These are phyloP conservation scores for Odontophorus gujanensis DNA, from an alignment of 2,113 vertebrate species.

Conservation along the genomic window DNA sequence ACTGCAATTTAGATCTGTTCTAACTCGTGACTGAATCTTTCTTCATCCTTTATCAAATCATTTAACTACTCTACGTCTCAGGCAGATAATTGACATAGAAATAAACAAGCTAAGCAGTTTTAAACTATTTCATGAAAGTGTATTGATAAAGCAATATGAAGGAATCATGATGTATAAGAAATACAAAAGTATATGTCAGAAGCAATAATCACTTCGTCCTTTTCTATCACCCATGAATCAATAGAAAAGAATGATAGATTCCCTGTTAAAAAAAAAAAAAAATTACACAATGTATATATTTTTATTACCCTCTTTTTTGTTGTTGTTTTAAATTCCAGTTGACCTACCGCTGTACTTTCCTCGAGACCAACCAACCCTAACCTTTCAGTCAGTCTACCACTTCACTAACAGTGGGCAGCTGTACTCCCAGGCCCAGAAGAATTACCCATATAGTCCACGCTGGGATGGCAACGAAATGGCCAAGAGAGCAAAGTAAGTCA, in stretches of 20 bases:
- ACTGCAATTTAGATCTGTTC: constrained; percentile 20
- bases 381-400: constrained; percentile 98
- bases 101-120: not conserved
- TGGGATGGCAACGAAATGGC: constrained; percentile 99
- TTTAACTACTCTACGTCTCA: not conserved
- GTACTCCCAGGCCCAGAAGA: constrained; percentile 97
- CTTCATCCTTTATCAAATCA: not conserved
- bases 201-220: not conserved
- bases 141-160: not conserved
- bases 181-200: not conserved
- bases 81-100: not conserved
- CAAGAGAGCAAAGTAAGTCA: constrained; percentile 97
- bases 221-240: not conserved
- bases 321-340: constrained; percentile 80
- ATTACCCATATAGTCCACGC: constrained; percentile 97
- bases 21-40: constrained; percentile 21
- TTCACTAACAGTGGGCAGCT: constrained; percentile 97
- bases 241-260: not conserved
- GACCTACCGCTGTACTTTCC: constrained; percentile 97
- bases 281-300: not conserved
- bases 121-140: not conserved
- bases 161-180: not conserved
- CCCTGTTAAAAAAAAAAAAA: not conserved
- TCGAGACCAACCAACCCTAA: constrained; percentile 95
- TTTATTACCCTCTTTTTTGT: not conserved